Conservation (phyloP, 2,888 invertebrate genomes). For the Drosophila yooni region DNA sequence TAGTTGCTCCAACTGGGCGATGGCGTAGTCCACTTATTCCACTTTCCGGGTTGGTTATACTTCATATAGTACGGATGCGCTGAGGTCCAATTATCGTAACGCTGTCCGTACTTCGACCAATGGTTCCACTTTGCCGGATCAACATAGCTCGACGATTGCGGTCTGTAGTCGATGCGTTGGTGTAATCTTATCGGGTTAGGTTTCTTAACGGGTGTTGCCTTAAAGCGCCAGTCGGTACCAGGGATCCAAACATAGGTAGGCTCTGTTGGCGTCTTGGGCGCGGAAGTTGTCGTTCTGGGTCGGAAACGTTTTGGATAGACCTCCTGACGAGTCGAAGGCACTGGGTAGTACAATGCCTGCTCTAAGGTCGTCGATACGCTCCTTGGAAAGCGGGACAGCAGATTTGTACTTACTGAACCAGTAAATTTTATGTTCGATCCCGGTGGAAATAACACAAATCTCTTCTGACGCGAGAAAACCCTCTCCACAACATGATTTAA, state of each 20-base stretch:
- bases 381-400: slow-evolving; percentile 72
- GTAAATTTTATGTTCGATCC: slow-evolving; percentile 81
- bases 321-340: slow-evolving; percentile 75
- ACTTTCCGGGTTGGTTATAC: slow-evolving; percentile 45
- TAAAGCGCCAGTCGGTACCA: slow-evolving; percentile 77
- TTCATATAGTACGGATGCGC: slow-evolving; percentile 33
- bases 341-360: slow-evolving; percentile 79
- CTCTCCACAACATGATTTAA: slow-evolving; percentile 69
- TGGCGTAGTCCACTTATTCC: slow-evolving; percentile 73
- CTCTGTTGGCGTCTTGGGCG: slow-evolving; percentile 58
- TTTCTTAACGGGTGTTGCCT: slow-evolving; percentile 71
- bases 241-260: slow-evolving; percentile 75
- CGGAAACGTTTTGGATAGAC: slow-evolving; percentile 80
- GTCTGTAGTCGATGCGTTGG: slow-evolving; percentile 70
- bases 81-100: slow-evolving; percentile 68
- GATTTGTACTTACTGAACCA: slow-evolving; percentile 68
- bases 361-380: slow-evolving; percentile 75
- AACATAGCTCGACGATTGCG: slow-evolving; percentile 35
- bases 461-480: slow-evolving; percentile 78
- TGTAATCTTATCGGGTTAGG: slow-evolving; percentile 65
- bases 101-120: slow-evolving; percentile 69
- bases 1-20: slow-evolving; percentile 63
- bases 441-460: slow-evolving; percentile 80
- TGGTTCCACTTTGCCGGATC: slow-evolving; percentile 65
- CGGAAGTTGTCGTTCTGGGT: slow-evolving; percentile 66